These are phyloP conservation scores for Byasa hedistus DNA, from an alignment of 2,888 invertebrate genomes.

Conservation along the genomic window DNA sequence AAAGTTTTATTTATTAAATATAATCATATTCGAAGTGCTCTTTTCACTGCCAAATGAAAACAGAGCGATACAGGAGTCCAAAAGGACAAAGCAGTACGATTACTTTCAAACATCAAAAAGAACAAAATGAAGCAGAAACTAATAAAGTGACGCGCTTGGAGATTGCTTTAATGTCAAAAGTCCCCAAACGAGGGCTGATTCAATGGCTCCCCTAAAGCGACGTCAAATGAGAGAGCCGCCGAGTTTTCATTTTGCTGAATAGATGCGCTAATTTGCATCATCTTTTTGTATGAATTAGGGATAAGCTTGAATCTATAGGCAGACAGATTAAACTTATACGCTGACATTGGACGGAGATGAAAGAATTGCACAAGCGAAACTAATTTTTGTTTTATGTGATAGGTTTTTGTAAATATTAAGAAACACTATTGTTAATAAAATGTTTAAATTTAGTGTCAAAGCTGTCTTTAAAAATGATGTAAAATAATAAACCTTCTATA, in stretches of 20 bases:
- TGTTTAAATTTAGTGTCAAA: neutral
- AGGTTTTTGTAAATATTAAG: neutral
- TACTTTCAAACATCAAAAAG: conserved; percentile 73
- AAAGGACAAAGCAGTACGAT: conserved; percentile 54
- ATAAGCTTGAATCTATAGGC: conserved; percentile 27
- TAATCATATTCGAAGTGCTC: conserved; percentile 25
- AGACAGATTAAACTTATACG: conserved; percentile 8
- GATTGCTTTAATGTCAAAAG: conserved; percentile 75
- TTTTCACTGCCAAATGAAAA: conserved; percentile 36
- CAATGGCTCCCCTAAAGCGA: conserved; percentile 65
- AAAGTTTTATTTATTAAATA: neutral
- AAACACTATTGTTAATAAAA: neutral
- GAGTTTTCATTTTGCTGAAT: conserved; percentile 72
- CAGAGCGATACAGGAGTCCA: conserved; percentile 44
- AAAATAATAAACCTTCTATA: neutral
- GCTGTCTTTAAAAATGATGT: neutral
- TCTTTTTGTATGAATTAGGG: conserved; percentile 50
- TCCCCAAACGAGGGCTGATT: conserved; percentile 72
- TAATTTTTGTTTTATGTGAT: neutral
- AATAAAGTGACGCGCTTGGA: conserved; percentile 74
- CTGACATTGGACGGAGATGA: conserved; percentile 11
- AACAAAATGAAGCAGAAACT: conserved; percentile 69
- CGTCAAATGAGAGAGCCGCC: conserved; percentile 65
- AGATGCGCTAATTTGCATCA: conserved; percentile 77
- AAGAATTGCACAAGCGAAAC: neutral